phyloP scores from a whole-genome alignment of 92 coral and sea anemone genomes.

The Epizoanthus illoricatus region DNA sequence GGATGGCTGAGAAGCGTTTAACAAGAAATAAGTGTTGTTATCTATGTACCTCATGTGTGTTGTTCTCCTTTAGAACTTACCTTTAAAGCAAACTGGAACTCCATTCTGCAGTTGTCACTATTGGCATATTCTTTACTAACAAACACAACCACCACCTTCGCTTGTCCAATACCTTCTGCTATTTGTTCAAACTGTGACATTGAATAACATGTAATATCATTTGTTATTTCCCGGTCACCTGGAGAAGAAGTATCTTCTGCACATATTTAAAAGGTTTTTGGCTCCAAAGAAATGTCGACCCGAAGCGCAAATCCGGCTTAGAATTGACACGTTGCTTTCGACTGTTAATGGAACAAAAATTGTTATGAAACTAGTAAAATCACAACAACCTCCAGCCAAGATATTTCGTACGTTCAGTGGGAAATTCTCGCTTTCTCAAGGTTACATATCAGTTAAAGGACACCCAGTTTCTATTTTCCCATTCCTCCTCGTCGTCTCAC shows the following conservation, averaged over 20 bases:
- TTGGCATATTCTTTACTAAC: constrained; percentile 89
- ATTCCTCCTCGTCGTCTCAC: no score
- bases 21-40: no score
- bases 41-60: no score
- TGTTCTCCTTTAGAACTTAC: constrained; percentile 30
- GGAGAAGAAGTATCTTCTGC: not conserved
- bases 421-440: no score
- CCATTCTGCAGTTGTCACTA: constrained; percentile 93
- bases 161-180: constrained; percentile 78
- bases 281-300: constrained; percentile 53
- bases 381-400: not conserved
- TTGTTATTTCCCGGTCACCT: no score
- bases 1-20: no score
- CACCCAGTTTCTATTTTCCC: no score
- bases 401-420: not conserved
- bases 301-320: no score
- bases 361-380: no score
- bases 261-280: constrained; percentile 71
- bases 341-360: no score
- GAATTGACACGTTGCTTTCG: no score
- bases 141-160: constrained; percentile 81
- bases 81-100: constrained; percentile 92
- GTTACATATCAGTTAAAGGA: no score
- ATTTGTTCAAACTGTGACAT: constrained; percentile 84
- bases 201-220: not conserved